phyloP scores from a whole-genome alignment of 2,113 vertebrate genomes.

The Procapra przewalskii region DNA sequence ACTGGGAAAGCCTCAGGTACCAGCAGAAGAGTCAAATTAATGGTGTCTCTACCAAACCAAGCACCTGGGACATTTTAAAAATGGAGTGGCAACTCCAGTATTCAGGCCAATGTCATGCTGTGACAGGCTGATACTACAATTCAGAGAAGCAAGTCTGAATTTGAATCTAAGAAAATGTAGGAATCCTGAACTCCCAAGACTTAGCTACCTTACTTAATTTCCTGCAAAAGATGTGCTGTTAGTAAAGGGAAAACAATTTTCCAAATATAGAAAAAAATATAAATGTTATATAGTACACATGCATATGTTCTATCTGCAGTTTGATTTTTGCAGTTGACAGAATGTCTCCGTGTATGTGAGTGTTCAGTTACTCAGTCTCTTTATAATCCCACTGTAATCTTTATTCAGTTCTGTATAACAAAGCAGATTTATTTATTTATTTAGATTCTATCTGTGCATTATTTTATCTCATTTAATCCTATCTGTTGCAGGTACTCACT shows the following conservation, averaged over 20 bases:
- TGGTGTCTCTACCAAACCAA: neutral
- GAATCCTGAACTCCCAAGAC: neutral
- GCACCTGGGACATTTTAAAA: neutral
- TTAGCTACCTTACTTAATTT: neutral
- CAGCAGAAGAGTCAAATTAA: neutral
- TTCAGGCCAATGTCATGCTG: neutral
- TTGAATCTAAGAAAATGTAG: neutral
- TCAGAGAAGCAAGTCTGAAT: neutral
- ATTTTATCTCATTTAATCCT: neutral
- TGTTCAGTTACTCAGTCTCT: neutral
- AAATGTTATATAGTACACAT: neutral
- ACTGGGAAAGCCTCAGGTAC: neutral
- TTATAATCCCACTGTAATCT: neutral
- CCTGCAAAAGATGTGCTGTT: neutral
- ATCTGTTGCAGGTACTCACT: neutral
- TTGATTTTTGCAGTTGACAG: neutral
- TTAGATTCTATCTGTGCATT: neutral
- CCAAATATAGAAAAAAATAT: neutral
- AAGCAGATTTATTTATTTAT: neutral
- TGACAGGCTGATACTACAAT: neutral
- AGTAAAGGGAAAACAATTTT: neutral
- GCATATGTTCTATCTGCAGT: neutral
- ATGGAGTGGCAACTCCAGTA: neutral
- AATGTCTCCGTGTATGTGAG: neutral
- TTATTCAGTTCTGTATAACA: neutral